Percentiles rank a stretch among this genome's conserved stretches.
Evolutionary conservation across 2,797 vertebrate species (phyloP).

Genomic region (Zenarchopterus dispar): DNA sequence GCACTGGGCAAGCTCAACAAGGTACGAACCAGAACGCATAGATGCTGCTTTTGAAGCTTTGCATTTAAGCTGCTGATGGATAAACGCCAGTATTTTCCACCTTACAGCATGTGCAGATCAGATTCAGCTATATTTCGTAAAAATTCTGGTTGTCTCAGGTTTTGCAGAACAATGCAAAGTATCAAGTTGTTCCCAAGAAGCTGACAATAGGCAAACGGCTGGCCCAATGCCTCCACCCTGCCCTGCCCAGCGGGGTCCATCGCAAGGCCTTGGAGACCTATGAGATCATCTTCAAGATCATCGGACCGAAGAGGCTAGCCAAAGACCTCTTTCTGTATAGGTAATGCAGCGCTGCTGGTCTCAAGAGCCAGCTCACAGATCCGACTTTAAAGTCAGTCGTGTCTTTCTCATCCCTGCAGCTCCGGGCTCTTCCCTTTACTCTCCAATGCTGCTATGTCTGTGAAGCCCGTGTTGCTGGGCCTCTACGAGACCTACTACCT

Average conservation of each 20-base stretch:
- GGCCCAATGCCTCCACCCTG: constrained; percentile 97
- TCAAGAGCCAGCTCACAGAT: neutral
- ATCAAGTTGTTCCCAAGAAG: constrained; percentile 98
- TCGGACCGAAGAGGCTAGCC: constrained; percentile 95
- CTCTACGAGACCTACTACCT: constrained; percentile 98
- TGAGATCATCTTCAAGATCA: constrained; percentile 99
- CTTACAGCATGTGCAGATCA: neutral
- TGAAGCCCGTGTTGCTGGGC: constrained; percentile 94
- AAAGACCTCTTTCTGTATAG: constrained; percentile 99
- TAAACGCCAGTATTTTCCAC: too few species aligned
- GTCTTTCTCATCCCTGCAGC: constrained; percentile 67
- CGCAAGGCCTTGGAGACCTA: constrained; percentile 98
- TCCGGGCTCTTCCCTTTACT: constrained; percentile 97
- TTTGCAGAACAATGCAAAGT: constrained; percentile 97
- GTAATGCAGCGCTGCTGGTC: constrained; percentile 67
- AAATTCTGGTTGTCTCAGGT: constrained; percentile 79
- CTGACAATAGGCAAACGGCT: constrained; percentile 96
- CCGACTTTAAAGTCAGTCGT: neutral
- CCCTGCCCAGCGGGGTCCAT: constrained; percentile 97
- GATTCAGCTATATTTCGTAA: neutral
- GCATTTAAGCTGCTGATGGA: too few species aligned
- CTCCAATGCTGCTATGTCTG: constrained; percentile 98
- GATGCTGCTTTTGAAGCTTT: too few species aligned
- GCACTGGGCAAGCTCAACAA: constrained; percentile 98
- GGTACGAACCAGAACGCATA: constrained; percentile 74